Conservation (phyloP, 2,888 invertebrate genomes). For the Yponomeuta plumbellus region DNA sequence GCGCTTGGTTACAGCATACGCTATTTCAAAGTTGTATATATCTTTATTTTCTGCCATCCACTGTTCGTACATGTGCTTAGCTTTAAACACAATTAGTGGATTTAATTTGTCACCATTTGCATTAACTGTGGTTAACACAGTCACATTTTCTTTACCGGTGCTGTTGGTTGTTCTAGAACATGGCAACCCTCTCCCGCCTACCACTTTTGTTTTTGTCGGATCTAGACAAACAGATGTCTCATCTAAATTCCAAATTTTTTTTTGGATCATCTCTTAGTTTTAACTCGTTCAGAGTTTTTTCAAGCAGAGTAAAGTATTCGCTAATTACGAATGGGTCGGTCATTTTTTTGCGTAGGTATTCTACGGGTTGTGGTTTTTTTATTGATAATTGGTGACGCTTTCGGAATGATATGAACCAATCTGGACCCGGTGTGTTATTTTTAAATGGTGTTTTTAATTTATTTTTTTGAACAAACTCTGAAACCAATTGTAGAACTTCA, state of each 20-base stretch:
- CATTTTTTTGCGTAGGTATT: neutral
- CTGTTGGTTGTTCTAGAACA: constrained; percentile 17
- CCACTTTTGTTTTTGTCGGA: constrained; percentile 21
- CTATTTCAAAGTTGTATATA: constrained; percentile 29
- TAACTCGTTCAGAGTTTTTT: constrained; percentile 19
- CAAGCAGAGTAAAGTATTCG: constrained; percentile 20
- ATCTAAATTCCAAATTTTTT: constrained; percentile 20
- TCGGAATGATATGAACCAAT: no score
- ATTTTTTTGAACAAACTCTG: no score
- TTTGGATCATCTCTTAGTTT: constrained; percentile 16
- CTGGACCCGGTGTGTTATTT: no score
- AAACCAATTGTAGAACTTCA: no score
- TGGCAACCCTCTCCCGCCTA: constrained; percentile 6
- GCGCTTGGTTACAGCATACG: constrained; percentile 24
- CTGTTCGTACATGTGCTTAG: constrained; percentile 28
- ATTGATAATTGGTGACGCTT: no score
- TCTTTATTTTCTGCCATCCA: constrained; percentile 29
- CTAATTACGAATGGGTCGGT: constrained; percentile 20
- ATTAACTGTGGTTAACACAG: constrained; percentile 13
- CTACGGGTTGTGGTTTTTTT: neutral
- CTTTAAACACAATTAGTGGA: constrained; percentile 27
- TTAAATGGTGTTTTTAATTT: no score
- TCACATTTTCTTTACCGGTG: constrained; percentile 15
- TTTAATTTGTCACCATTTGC: constrained; percentile 25
- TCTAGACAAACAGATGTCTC: constrained; percentile 20